Base-by-base conservation (phyloP, 1,140 invertebrate genomes). In the Caenorhabditis remanei region DNA sequence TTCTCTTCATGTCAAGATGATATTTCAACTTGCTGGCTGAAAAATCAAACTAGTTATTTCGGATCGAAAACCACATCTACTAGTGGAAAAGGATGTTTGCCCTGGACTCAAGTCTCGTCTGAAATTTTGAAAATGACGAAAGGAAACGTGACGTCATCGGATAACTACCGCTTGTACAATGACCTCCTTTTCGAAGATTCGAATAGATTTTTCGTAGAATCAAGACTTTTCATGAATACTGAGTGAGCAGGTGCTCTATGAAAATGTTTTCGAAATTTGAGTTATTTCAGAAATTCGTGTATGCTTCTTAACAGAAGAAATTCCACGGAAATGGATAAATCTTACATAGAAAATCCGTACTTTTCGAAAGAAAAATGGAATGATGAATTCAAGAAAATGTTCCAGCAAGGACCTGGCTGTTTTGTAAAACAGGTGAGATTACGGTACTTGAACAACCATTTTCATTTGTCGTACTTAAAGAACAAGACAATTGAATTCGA, bases 1-100 rank as follows among this genome's bases (percentile, higher is more conserved):
- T 79, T 79, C n/a, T 79, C 71, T 43, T 79, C 71, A 13, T 79
- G 71, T 50, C 71, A 79, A 50, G 71, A 79, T 79, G 71, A 79
- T n/a, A 13, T 79, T 6, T 14, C 71, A 79, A 79, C 46, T 21
- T 79, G 71, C 32, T 79, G 71, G 71, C 40, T 16, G 43, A 79
- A n/a, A 32, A 13, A 41, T 50, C 4, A 11, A 46, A 50, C 2
- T 13, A 19, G 40, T 4, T 79, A 79, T 79, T 79, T 53, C 24
- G 71, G 71, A 4, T 46, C 46, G 13, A 79, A 79, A 79, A 4
- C 43, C 7, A 50, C 71, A 13, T 24, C 46, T 24, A 7, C 24
- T 7, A 79, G n/a, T 50, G 71, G 71, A 24, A 79, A 79, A 43
- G 4, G 13, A 0, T 79, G 71, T 14, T 19, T 79, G 11, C 71